Evolutionary conservation across 2,888 invertebrate genomes (phyloP).

Genomic region (Zygothrica quintamaculata): DNA sequence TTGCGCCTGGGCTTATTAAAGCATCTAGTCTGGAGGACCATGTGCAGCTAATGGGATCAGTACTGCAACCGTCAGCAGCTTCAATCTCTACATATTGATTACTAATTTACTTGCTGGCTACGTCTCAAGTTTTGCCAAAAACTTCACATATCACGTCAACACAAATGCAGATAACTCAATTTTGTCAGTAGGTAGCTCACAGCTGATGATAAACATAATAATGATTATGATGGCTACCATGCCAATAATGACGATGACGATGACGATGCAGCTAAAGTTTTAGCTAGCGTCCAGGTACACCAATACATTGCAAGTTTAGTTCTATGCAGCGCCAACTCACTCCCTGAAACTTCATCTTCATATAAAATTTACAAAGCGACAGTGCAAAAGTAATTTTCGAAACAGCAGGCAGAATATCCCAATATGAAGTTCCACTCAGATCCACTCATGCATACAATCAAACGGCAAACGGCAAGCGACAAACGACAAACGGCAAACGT

Average conservation of each 20-base stretch:
- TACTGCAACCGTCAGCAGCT: conserved; percentile 28
- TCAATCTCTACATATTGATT: conserved; percentile 64
- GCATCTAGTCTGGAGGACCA: conserved; percentile 24
- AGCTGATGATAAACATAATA: conserved; percentile 35
- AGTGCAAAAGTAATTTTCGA: conserved; percentile 61
- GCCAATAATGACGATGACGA: conserved; percentile 1
- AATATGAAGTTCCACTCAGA: conserved; percentile 71
- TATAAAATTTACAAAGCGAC: conserved; percentile 76
- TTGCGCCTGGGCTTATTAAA: conserved; percentile 55
- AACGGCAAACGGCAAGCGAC: conserved; percentile 53
- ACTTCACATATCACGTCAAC: conserved; percentile 52
- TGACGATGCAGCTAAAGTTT: conserved; percentile 29
- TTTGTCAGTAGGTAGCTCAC: conserved; percentile 35
- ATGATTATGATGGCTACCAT: conserved; percentile 21
- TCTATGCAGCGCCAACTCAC: too few species aligned
- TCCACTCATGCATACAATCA: conserved; percentile 73
- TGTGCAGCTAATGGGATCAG: conserved; percentile 61
- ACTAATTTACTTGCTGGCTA: conserved; percentile 62
- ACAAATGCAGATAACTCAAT: conserved; percentile 60
- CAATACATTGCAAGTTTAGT: conserved; percentile 38
- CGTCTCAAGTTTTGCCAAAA: conserved; percentile 31
- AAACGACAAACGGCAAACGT: conserved; percentile 20
- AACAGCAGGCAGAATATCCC: conserved; percentile 10
- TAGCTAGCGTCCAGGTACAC: conserved; percentile 51
- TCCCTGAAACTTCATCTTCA: conserved; percentile 50